phyloP scores from a whole-genome alignment of 2,888 invertebrate genomes.

The Drosophila ezoana region DNA sequence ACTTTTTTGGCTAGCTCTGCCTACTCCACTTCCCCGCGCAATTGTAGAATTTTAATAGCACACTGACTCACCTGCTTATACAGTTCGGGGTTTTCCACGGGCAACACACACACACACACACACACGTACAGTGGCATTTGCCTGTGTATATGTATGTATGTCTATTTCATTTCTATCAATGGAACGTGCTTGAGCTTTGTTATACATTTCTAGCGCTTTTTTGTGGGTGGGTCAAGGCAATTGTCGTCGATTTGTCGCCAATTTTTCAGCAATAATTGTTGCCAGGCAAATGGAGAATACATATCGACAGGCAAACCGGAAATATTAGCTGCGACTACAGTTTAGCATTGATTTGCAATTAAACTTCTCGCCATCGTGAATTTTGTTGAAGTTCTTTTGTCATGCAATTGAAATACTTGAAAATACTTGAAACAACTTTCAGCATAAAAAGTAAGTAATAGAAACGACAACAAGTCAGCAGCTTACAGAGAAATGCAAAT shows the following conservation, averaged over 20 bases:
- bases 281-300: neutral
- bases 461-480: neutral
- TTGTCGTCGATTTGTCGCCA: constrained; percentile 6
- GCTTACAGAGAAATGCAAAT: neutral
- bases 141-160: neutral
- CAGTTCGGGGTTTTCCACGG: constrained; percentile 26
- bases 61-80: constrained; percentile 38
- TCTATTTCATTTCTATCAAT: constrained; percentile 15
- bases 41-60: constrained; percentile 21
- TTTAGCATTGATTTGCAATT: neutral
- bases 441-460: neutral
- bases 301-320: constrained; percentile 11
- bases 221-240: constrained; percentile 40
- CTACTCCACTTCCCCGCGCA: constrained; percentile 2
- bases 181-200: constrained; percentile 33
- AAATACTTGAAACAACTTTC: too few relatives aligned
- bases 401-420: too few relatives aligned
- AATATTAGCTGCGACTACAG: neutral
- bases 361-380: neutral
- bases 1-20: neutral
- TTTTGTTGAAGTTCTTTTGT: too few relatives aligned
- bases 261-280: neutral
- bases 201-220: constrained; percentile 14
- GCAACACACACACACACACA: constrained; percentile 1
- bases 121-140: neutral